Evolutionary conservation across 2,113 vertebrate genomes (phyloP), one percentile per base, ranked within the genome.

Genomic region (Datnioides undecimradiatus): DNA sequence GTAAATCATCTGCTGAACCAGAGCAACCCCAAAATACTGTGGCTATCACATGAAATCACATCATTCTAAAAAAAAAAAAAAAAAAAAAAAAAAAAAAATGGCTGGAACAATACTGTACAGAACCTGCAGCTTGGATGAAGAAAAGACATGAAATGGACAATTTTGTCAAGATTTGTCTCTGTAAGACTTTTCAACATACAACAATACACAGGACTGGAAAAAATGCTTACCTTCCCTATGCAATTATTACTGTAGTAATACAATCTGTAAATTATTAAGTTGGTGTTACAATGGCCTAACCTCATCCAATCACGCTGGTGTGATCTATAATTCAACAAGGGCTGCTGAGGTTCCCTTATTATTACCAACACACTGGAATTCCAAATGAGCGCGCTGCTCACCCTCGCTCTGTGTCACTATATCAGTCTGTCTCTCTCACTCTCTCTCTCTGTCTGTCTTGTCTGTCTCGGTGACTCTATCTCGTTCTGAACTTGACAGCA

Each of bases 321-420:
- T 91, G 92, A 95, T 95, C 90, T 93, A 95, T 95, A 93, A 94
- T 95, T 95, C 92, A 94, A 88, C 83, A 90, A 85, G 70, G 87
- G 80, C 88, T 92, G 90, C 87, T 17, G 90, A 90, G 84, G 89
- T 92, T 92, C 84, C 87, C 87, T 90, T 93, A 94, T 91, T 90
- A 91, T 89, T 86, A 91, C 90, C 84, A 90, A 88, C 85, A 82
- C 87, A 64, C 67, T 83, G 78, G 87, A 88, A 93, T 94, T 88
- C 67, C 79, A 87, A 90, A 90, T 90, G 80, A 83, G 86, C 72
- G 83, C 73, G 23, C 45, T 33, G 46, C 79, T 88, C 90, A 68
- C 34, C 73, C 85, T 86, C 70, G 34, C 72, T 87, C 73, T 83
- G 51, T 74, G 74, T 92, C 84, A 82, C 84, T 83, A 73, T 29